Evolutionary conservation across 2,888 invertebrate genomes (phyloP).

Genomic region (Labia minor): DNA sequence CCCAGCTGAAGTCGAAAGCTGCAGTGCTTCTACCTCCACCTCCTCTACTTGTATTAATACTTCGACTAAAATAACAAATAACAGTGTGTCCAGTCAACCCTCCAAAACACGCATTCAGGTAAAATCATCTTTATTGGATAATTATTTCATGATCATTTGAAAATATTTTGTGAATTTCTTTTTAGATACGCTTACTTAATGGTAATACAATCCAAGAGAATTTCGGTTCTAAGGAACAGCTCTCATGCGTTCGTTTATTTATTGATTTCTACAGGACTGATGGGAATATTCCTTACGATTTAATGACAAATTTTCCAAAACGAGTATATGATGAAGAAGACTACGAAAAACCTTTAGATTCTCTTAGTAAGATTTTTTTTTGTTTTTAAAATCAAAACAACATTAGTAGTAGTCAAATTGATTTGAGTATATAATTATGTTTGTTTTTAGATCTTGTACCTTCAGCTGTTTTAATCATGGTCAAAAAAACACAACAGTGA

Average conservation of each 20-base stretch:
- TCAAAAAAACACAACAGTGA: neutral
- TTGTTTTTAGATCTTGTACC: neutral
- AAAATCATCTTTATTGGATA: neutral
- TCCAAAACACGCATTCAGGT: constrained; percentile 57
- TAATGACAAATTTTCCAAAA: constrained; percentile 87
- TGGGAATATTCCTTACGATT: constrained; percentile 54
- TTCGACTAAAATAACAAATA: constrained; percentile 21
- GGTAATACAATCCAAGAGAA: constrained; percentile 61
- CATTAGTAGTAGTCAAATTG: too few species aligned
- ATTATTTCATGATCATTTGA: neutral
- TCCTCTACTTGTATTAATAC: constrained; percentile 33
- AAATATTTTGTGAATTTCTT: too few species aligned
- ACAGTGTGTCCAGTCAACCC: constrained; percentile 44
- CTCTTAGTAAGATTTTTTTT: constrained; percentile 53
- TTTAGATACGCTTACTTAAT: constrained; percentile 61
- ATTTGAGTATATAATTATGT: neutral
- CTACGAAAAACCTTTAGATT: constrained; percentile 74
- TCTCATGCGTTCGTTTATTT: constrained; percentile 82
- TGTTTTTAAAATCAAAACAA: too few species aligned
- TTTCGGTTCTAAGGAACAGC: constrained; percentile 75
- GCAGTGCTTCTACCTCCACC: constrained; percentile 29
- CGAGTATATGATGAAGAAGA: constrained; percentile 78
- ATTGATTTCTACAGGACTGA: constrained; percentile 75
- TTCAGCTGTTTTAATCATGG: neutral
- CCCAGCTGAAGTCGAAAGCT: constrained; percentile 23